Evolutionary conservation across 1,140 invertebrate genomes (phyloP).

Genomic region (Euura lappo): DNA sequence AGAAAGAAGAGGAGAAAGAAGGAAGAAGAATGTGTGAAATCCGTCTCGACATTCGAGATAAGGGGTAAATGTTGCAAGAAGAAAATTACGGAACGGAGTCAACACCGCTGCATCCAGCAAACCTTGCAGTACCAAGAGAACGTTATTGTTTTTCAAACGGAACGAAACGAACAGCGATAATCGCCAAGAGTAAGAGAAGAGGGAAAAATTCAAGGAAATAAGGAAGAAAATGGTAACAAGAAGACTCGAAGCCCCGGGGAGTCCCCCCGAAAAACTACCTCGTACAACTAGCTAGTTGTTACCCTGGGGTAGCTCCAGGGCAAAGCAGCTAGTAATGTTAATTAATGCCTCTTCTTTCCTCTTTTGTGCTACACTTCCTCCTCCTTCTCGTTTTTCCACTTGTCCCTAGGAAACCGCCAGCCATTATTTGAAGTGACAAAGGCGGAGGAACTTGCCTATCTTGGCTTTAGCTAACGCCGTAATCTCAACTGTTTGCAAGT

Average conservation of each 20-base stretch:
- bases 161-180: no score
- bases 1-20: no score
- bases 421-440: background rate
- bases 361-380: background rate
- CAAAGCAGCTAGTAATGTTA: background rate
- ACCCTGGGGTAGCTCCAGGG: background rate
- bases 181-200: background rate
- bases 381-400: background rate
- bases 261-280: background rate
- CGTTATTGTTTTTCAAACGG: no score
- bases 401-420: background rate
- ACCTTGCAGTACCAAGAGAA: background rate
- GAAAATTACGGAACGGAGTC: background rate
- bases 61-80: background rate
- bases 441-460: background rate
- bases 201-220: background rate
- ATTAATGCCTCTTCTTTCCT: background rate
- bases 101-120: background rate
- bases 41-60: background rate
- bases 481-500: background rate
- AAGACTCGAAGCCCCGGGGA: no score
- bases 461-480: background rate
- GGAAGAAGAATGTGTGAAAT: no score
- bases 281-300: background rate
- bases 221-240: background rate